phyloP scores from a whole-genome alignment of 2,113 vertebrate species.

The Galbula dea region DNA sequence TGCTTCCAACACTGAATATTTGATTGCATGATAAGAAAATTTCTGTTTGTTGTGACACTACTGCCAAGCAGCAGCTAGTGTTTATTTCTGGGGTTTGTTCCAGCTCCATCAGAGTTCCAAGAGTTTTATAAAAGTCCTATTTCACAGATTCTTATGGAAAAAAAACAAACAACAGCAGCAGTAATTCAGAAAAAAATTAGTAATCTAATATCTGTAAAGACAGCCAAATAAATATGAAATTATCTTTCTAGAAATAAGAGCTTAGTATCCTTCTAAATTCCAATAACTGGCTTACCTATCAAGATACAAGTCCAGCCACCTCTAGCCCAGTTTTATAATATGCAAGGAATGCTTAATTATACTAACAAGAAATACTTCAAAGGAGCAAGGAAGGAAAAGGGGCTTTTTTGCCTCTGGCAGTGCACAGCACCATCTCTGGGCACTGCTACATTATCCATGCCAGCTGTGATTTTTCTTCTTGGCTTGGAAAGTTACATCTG shows the following conservation, averaged over 20 bases:
- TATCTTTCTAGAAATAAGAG: not conserved
- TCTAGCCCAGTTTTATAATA: not conserved
- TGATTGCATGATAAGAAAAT: not conserved
- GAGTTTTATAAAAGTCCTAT: not conserved
- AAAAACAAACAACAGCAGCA: not conserved
- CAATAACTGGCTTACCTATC: not conserved
- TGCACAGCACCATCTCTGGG: not conserved
- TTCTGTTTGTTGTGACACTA: not conserved
- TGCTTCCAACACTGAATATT: not conserved
- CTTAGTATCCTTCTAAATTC: not conserved
- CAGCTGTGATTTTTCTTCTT: not conserved
- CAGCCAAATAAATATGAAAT: not conserved
- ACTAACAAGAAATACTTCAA: not conserved
- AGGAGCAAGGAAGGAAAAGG: not conserved
- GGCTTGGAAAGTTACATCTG: not conserved
- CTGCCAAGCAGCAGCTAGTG: not conserved
- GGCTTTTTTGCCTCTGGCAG: not conserved
- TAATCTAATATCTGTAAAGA: not conserved
- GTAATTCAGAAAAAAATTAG: not conserved
- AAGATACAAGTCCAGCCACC: too few species aligned
- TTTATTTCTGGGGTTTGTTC: not conserved
- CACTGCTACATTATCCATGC: not conserved
- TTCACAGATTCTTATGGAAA: not conserved
- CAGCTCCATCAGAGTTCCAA: not conserved
- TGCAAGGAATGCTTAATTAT: not conserved